Conservation (phyloP, 2,113 vertebrate species). For the Lepus europaeus region DNA sequence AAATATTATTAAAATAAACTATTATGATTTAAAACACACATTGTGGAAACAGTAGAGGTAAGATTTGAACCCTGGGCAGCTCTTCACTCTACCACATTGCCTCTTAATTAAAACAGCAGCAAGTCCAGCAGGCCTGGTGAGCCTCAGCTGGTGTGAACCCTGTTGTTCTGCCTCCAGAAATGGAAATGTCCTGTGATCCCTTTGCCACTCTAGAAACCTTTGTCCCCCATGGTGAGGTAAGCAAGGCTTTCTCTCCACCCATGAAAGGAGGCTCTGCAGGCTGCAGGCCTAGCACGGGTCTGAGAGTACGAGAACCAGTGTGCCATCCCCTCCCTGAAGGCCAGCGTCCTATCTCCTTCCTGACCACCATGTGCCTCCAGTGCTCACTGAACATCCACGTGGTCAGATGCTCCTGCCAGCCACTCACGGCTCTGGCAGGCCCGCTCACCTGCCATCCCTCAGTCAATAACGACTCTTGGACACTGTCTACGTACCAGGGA, state of each 20-base stretch:
- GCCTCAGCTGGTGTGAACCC: neutral
- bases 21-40: constrained; percentile 19
- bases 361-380: neutral
- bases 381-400: neutral
- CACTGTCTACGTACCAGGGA: neutral
- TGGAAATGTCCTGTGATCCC: neutral
- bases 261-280: neutral
- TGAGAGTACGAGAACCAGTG: neutral
- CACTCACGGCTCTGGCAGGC: neutral
- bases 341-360: neutral
- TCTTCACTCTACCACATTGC: neutral
- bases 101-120: neutral
- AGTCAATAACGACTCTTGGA: neutral
- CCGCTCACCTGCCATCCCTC: neutral
- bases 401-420: no score
- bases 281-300: neutral
- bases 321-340: no score
- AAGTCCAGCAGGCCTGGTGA: no score
- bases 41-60: neutral
- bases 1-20: neutral
- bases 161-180: neutral
- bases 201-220: neutral
- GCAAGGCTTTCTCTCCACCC: neutral
- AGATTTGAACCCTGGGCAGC: neutral
- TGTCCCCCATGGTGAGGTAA: neutral